Evolutionary conservation across 2,113 vertebrate genomes (phyloP), one percentile per base, ranked within the genome.

Genomic region (Platichthys stellatus): DNA sequence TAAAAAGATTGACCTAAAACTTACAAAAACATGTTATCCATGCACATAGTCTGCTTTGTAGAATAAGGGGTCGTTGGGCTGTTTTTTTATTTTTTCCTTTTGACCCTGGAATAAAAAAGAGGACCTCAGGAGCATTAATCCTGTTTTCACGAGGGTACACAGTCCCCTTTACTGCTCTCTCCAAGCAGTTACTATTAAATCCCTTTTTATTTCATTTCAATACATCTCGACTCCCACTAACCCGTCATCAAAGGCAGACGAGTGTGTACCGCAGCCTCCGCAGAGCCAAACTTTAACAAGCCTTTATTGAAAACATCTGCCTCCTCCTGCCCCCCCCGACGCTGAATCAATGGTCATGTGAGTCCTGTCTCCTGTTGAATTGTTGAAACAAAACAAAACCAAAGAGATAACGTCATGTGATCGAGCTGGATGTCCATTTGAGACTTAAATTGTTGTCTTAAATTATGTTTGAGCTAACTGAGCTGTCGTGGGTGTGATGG

Each of bases 231-330:
- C 91, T 93, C 87, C 88, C 74, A 72, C 81, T 91, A 89, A 94
- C 83, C 80, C 85, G 62, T 88, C 86, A 92, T 93, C 90, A 93
- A 93, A 92, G 89, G 78, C 79, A 85, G 84, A 80, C 75, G 82
- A 87, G 89, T 91, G 84, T 92, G 86, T 90, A 76, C 88, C 83
- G 70, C 85, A 66, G 80, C 80, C 63, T 43, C 73, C 24, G 45
- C 80, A 74, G 78, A 90, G 90, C 92, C 93, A 91, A 83, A 63
- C 83, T 88, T 90, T 90, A 92, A 92, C 89, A 89, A 89, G 83
- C 31, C 84, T 92, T 86, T 91, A 94, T 93, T 94, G 65, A 88
- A 87, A 94, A 93, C 90, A 94, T 92, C 87, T 93, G 93, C 69
- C 73, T 79, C 84, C 89, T 24, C 28, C 3, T 3, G 4, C 28